Evolutionary conservation across 1,140 invertebrate genomes (phyloP).

Genomic region (Metaphire vulgaris): DNA sequence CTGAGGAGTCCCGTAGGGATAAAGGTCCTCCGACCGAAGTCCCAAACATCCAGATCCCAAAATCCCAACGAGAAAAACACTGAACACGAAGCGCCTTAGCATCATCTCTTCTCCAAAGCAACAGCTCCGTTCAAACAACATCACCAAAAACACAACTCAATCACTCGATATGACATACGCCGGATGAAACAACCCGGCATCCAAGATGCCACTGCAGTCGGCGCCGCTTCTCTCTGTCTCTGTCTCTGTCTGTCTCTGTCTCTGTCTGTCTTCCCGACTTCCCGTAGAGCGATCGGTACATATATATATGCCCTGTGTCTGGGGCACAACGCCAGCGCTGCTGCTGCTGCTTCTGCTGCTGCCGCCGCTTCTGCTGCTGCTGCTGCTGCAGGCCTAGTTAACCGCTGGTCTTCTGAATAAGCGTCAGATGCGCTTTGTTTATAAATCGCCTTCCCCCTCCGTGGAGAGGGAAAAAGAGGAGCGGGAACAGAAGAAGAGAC

Average conservation of each 20-base stretch:
- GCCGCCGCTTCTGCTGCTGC: no score
- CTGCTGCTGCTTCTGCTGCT: no score
- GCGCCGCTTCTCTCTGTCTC: neutral
- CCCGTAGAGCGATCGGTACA: no score
- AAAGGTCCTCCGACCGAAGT: neutral
- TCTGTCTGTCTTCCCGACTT: neutral
- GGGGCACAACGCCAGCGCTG: no score
- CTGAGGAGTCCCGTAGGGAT: neutral
- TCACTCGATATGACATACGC: neutral
- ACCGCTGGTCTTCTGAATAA: no score
- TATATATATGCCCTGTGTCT: no score
- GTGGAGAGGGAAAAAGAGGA: no score
- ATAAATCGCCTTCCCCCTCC: no score
- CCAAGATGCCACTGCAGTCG: neutral
- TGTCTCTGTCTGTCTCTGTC: conserved; percentile 1
- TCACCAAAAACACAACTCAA: neutral
- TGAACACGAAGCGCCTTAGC: neutral
- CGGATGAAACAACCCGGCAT: no score
- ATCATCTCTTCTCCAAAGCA: neutral
- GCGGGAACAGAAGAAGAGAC: no score
- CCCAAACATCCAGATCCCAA: neutral
- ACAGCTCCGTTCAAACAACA: neutral
- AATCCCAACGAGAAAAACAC: neutral
- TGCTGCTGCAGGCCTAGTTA: no score
- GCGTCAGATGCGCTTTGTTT: no score